Percentiles rank a stretch among this genome's conserved stretches.
Evolutionary conservation across 2,888 invertebrate genomes (phyloP).

Genomic region (Rhyacophila evoluta): DNA sequence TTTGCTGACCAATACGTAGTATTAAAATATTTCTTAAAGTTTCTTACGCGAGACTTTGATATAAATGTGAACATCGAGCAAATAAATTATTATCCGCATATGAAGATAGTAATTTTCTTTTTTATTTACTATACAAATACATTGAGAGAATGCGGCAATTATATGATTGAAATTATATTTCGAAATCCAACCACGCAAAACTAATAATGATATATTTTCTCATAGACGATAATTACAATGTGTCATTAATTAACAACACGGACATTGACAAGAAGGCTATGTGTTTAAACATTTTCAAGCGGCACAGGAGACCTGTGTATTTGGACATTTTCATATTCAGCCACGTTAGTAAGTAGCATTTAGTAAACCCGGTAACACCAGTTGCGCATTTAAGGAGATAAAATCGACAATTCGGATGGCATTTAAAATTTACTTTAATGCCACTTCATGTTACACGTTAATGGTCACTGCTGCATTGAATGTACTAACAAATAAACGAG

Average conservation of each 20-base stretch:
- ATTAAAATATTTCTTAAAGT: too few relatives aligned
- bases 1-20: too few relatives aligned
- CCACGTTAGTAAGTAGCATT: neutral
- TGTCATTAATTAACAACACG: neutral
- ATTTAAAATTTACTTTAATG: slow-evolving; percentile 17
- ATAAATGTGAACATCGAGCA: too few relatives aligned
- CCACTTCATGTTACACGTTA: slow-evolving; percentile 1
- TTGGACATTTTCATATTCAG: neutral
- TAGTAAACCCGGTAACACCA: neutral
- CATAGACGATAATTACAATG: too few relatives aligned
- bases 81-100: too few relatives aligned
- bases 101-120: too few relatives aligned
- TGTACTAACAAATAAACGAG: neutral
- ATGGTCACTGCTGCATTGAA: neutral
- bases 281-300: neutral
- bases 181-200: too few relatives aligned
- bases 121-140: too few relatives aligned
- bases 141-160: too few relatives aligned
- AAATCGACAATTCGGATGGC: slow-evolving; percentile 2
- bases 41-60: too few relatives aligned
- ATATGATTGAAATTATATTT: too few relatives aligned
- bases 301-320: neutral
- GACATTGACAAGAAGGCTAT: neutral
- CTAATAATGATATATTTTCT: too few relatives aligned
- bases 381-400: neutral